Base-by-base conservation (phyloP, 2,888 invertebrate species). In the Sarcophaga caerulescens region DNA sequence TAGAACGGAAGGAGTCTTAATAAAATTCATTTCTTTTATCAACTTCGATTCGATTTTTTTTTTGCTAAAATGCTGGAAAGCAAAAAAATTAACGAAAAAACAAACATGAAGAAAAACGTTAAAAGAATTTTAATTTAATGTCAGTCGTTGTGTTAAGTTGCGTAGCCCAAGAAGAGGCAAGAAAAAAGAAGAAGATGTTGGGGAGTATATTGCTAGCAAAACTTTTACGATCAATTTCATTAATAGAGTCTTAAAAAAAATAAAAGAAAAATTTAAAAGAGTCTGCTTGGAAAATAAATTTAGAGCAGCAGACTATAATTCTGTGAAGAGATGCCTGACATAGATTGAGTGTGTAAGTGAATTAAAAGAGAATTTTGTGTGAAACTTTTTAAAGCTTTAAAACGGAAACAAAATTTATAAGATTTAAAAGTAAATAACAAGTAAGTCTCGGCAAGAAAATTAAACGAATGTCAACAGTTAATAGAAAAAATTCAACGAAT, bases 151-250 rank as follows among this genome's bases (percentile, higher is more conserved):
- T 70, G 70, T 82, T 77, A 77, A 77, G 76, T 63, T 77, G n/a
- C 44, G 45, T 19, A 45, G 17, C 17, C 12, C 1, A 17, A 17
- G 17, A 14, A 52, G 17, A 14, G 4, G 52, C 47, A 52, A 68
- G 44, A 21, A 52, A 74, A 35, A 62, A 62, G 2, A 52, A 47
- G 10, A 10, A 35, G 35, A 52, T 47, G 47, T 14, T 14, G 3
- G 35, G 35, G 14, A 47, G 14, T 47, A 47, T 4, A 47, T 47
- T 47, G 47, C 0, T 47, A 66, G 44, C 23, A 74, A 78, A 83
- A 83, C 73, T 83, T 83, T 83, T 83, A 74, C 68, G 74, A 83
- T 78, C 82, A 83, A 83, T 83, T 83, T 83, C 68, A 73, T 73
- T 83, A 77, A 83, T 78, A 73, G 73, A 83, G 73, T 78, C 66